Percentiles rank a stretch among this genome's conserved stretches.
These are phyloP conservation scores for Melanostigma gelatinosum DNA, from an alignment of 2,113 vertebrate species.

Conservation along the genomic window DNA sequence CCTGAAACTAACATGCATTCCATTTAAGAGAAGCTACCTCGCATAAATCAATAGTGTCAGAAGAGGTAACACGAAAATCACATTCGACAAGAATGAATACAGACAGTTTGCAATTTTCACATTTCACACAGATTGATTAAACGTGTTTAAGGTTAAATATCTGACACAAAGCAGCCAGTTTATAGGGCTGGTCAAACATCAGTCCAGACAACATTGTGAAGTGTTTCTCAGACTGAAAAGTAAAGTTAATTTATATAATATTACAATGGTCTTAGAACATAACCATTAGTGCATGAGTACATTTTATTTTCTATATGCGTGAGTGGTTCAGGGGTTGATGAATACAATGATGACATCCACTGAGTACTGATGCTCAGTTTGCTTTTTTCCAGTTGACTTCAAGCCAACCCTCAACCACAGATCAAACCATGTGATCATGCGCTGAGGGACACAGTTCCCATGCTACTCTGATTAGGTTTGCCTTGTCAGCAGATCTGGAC, in stretches of 20 bases:
- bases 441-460: not conserved
- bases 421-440: not conserved
- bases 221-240: too few relatives aligned
- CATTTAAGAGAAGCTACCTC: not conserved
- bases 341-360: not conserved
- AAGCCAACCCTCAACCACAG: not conserved
- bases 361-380: not conserved
- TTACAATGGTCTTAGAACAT: not conserved
- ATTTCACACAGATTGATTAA: not conserved
- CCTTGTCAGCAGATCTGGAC: not conserved
- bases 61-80: not conserved
- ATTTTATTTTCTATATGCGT: not conserved
- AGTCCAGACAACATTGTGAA: not conserved
- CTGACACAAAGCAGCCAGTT: not conserved
- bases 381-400: not conserved
- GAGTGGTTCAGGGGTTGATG: not conserved
- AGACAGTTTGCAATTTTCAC: not conserved
- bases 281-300: not conserved
- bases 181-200: not conserved
- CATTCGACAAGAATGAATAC: not conserved
- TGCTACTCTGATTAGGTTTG: not conserved
- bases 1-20: slow-evolving; percentile 47
- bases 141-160: not conserved
- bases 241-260: not conserved
- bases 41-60: not conserved